Percentiles rank a stretch among this genome's conserved stretches.
phyloP scores from a whole-genome alignment of 1,140 invertebrate species.

The Euura saliciscinereae region DNA sequence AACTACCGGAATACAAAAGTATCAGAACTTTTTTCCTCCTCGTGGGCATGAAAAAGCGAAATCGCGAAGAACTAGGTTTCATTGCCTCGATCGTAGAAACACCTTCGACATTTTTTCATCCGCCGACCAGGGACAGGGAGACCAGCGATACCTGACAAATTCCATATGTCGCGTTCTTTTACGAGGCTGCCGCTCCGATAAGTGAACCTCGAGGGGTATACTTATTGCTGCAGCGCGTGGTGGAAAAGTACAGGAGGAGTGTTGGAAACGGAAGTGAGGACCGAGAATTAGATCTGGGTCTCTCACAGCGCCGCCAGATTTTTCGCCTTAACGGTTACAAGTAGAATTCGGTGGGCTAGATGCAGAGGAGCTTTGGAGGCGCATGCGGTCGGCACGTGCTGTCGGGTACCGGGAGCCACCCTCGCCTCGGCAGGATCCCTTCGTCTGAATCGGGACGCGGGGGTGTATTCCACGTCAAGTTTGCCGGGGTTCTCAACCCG shows the following conservation, averaged over 20 bases:
- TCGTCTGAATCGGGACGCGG: background rate
- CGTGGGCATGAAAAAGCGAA: background rate
- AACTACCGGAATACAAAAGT: background rate
- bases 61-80: background rate
- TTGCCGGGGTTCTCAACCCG: background rate
- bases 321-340: background rate
- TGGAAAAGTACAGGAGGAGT: background rate
- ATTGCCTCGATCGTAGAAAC: no score
- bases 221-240: no score
- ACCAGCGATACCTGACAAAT: no score
- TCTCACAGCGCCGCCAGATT: background rate
- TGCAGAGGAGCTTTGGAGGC: background rate
- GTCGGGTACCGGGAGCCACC: background rate
- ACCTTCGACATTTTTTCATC: no score
- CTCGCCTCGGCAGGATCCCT: background rate
- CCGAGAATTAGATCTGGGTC: background rate
- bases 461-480: background rate
- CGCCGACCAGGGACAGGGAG: no score
- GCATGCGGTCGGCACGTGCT: conserved; percentile 6
- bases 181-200: background rate
- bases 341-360: background rate
- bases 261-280: background rate
- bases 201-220: background rate
- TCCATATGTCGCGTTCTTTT: background rate
- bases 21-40: background rate